Base-by-base conservation (phyloP, 1,140 invertebrate species). In the Coboldia fuscipes region DNA sequence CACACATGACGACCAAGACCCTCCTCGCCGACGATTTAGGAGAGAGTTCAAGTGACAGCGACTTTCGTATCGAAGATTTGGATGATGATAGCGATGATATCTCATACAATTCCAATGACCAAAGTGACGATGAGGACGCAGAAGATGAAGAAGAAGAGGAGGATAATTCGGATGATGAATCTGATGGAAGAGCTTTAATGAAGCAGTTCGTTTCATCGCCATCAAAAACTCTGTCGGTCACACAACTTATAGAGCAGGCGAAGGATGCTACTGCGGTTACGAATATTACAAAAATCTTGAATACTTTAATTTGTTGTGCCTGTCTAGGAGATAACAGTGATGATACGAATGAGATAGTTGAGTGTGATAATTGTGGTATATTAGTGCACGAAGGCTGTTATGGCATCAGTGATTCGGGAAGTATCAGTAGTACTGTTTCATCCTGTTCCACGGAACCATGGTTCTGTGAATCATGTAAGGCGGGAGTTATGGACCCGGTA, bases 401-500 rank as follows among this genome's bases (percentile, higher is more conserved):
- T 61, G 88, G 88, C n/a, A 80, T 94, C 18, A 85, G 82, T 30
- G 92, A 96, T 47, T 75, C 75, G 20, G 77, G 79, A 18, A 92
- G 86, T 61, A 72, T 88, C 37, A 80, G 80, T 2, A 88, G 82
- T 49, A 84, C 81, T 13, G 77, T 81, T 35, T 94, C 88, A 7
- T 76, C 85, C 1, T 83, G 82, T 32, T 88, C 86, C 23, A 96
- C 89, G 2, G 89, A 92, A 43, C 90, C 90, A 0, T 97, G 92
- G 92, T 96, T 96, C 57, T 97, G 90, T 62, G 90, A 97, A 60
- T 82, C 88, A n/a, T 96, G 92, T 45, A 86, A 85, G 48, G 86
- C 85, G 26, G 85, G 85, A 2, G 69, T 84, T 7, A 72, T 67
- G 18, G 75, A 82, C 57, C 86, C 89, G 1, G 67, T 65, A 13